These are phyloP conservation scores for Limnephilus rhombicus DNA, from an alignment of 2,888 invertebrate species.

Conservation along the genomic window DNA sequence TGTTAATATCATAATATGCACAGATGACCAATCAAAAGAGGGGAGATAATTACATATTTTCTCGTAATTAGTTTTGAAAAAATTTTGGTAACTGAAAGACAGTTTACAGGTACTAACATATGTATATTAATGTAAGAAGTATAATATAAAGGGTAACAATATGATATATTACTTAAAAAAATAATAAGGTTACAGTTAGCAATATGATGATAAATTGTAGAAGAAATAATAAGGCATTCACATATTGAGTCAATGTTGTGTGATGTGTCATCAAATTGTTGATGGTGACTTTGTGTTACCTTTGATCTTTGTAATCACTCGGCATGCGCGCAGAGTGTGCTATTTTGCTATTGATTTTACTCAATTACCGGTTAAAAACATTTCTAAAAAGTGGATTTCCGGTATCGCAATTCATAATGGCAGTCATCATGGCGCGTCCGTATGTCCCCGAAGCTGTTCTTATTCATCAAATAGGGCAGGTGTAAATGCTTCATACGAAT, in stretches of 20 bases:
- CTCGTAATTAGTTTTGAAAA: too few relatives aligned
- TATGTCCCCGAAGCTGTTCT: constrained; percentile 11
- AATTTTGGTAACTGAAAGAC: too few relatives aligned
- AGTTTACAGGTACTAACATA: too few relatives aligned
- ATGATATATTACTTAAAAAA: too few relatives aligned
- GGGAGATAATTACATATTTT: too few relatives aligned
- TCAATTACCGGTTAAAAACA: neutral
- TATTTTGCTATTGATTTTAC: neutral
- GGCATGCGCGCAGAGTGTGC: neutral
- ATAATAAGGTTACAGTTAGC: too few relatives aligned
- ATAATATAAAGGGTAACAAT: too few relatives aligned
- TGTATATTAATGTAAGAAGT: too few relatives aligned
- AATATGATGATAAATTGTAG: too few relatives aligned
- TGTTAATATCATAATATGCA: too few relatives aligned
- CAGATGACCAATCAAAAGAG: too few relatives aligned
- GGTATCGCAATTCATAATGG: neutral
- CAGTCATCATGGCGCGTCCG: neutral
- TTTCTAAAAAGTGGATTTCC: neutral
- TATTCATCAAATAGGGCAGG: neutral
- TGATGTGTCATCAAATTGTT: neutral
- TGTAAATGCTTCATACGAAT: constrained; percentile 11
- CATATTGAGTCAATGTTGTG: too few relatives aligned
- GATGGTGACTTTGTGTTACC: neutral
- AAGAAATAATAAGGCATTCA: neutral
- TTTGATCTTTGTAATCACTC: neutral